Base-by-base conservation (phyloP, 92 coral and sea anemone species). In the Pocillopora meandrina region DNA sequence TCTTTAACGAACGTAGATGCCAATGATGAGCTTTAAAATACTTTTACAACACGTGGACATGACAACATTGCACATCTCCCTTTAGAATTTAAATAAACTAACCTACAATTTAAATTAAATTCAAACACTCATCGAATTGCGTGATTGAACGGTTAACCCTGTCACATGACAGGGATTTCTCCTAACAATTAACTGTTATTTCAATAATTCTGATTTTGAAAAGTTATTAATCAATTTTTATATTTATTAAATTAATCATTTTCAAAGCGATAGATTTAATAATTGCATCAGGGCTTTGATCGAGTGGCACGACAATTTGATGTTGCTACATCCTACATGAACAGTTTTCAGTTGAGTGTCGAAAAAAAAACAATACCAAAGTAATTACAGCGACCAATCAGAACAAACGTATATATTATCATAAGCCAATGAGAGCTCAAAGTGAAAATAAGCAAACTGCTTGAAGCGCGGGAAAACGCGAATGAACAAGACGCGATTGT, bases 81-180 rank as follows among this genome's bases (percentile, higher is more conserved):
- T 71, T 15, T 61, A 36, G 60, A 31, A 71, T 78, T 82, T 82
- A 82, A 82, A 82, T 82, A 82, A 59, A 60, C 86, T 81, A 56
- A n/a, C 34, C 76, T 81, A 81, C 56, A 34, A 10, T 60, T 71
- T 81, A 57, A 70, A 72, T 73, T 80, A 80, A 80, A 82, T 71
- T 59, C 19, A 20, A 61, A 69, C 34, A 56, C n/a, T 82, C 62
- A 33, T 21, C 49, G 12, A 42, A 36, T 59, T 72, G 49, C 71
- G 8, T 80, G n/a, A 56, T 70, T 56, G 75, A 80, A 79, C 83
- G 65, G 16, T 55, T 26, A 65, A 67, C 56, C 76, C 76, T 20
- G 59, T 57, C 23, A 3, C 55, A 69, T 19, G 67, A 56, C 66
- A 80, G 6, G 49, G 47, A 31, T 23, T 72, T 56, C 75, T 55